phyloP scores from a whole-genome alignment of 2,888 invertebrate species.

The Drosophila recens region DNA sequence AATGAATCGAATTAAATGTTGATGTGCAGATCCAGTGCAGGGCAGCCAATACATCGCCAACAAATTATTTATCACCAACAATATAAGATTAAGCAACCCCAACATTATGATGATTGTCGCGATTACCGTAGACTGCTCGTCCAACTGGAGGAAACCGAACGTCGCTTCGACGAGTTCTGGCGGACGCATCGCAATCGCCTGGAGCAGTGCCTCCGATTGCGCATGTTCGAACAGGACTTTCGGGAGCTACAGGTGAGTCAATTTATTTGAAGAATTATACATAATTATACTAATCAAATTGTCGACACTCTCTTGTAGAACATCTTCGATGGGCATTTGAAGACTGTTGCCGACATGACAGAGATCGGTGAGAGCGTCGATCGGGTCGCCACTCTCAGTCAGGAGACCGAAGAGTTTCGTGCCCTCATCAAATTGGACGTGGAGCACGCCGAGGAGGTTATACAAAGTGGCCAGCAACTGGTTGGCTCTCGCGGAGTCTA shows the following conservation, averaged over 20 bases:
- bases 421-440: slow-evolving; percentile 92
- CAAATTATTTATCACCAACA: slow-evolving; percentile 84
- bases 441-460: slow-evolving; percentile 92
- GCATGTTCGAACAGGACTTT: slow-evolving; percentile 98
- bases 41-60: slow-evolving; percentile 83
- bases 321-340: slow-evolving; percentile 92
- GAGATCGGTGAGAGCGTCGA: slow-evolving; percentile 95
- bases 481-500: slow-evolving; percentile 93
- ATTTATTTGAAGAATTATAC: not conserved
- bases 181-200: slow-evolving; percentile 94
- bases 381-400: slow-evolving; percentile 91
- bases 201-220: slow-evolving; percentile 94
- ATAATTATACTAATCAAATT: not conserved
- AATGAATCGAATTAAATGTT: slow-evolving; percentile 31
- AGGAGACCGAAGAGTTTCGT: slow-evolving; percentile 92
- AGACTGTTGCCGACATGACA: slow-evolving; percentile 92
- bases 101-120: slow-evolving; percentile 85
- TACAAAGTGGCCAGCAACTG: slow-evolving; percentile 91
- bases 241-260: slow-evolving; percentile 91
- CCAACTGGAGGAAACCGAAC: slow-evolving; percentile 97
- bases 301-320: slow-evolving; percentile 84
- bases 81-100: slow-evolving; percentile 83
- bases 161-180: slow-evolving; percentile 98
- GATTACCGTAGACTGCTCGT: slow-evolving; percentile 91
- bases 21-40: slow-evolving; percentile 85